Evolutionary conservation across 2,888 invertebrate genomes (phyloP), one percentile per base, ranked within the genome.

Genomic region (Microchrysa polita): DNA sequence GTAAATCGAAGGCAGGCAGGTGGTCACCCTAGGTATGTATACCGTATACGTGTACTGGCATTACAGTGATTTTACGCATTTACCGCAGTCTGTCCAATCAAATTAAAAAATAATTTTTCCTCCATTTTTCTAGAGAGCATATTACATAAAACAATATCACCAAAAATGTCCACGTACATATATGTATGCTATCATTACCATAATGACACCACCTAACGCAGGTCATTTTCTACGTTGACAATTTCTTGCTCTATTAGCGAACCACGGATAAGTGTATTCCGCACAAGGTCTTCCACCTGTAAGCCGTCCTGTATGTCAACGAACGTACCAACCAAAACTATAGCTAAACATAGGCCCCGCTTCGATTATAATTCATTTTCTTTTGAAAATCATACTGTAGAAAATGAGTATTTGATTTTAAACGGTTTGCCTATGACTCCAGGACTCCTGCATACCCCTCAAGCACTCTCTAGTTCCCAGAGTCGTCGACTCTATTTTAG

Each of bases 341-440:
- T 14, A 27, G n/a, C n/a, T n/a, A n/a, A 23, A 23, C 55, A 10
- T 2, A 18, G 22, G 12, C 22, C 27, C 23, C 59, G 23, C 4
- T 59, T 27, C n/a, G 7, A 59, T 23, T 5, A n/a, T n/a, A n/a
- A n/a, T 59, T 23, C 22, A 48, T 42, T 65, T 60, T 65, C 48
- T 65, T 53, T 57, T 40, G 42, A 34, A 57, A 69, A 69, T 55
- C 69, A 69, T 55, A 57, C 40, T n/a, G 67, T 63, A 48, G 63
- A 74, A 74, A 72, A 72, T 74, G 72, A 65, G 65, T 71, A 74
- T 74, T 74, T 65, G 55, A 55, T 65, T 72, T 57, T 59, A 67
- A 72, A 74, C 72, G 72, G 57, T 59, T 53, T 72, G 27, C 27
- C 27, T 34, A 34, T 34, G n/a, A 34, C 7, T 5, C 27, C 4